Evolutionary conservation across 2,888 invertebrate genomes (phyloP).

Genomic region (Agriotes lineatus): DNA sequence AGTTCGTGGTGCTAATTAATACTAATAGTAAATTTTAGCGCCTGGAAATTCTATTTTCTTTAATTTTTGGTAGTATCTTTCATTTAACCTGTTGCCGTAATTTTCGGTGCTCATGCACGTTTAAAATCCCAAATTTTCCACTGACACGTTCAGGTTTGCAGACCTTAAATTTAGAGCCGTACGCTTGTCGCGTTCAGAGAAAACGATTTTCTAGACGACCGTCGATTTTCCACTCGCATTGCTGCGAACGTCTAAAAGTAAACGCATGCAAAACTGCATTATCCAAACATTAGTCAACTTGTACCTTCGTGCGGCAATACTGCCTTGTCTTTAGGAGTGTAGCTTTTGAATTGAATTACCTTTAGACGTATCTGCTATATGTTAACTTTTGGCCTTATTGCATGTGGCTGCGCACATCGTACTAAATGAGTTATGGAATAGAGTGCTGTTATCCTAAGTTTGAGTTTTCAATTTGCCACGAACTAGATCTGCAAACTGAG

Average conservation of each 20-base stretch:
- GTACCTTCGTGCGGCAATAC: neutral
- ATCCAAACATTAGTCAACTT: neutral
- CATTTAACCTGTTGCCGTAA: neutral
- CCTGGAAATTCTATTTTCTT: neutral
- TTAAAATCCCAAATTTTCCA: neutral
- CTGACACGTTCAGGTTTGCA: neutral
- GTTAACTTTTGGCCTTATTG: neutral
- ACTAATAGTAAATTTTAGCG: neutral
- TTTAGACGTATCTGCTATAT: neutral
- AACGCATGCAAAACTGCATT: neutral
- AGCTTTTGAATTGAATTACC: neutral
- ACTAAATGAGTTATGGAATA: neutral
- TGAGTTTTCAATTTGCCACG: neutral
- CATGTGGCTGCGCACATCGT: neutral
- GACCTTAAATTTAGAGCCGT: neutral
- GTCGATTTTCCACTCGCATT: neutral
- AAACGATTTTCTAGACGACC: neutral
- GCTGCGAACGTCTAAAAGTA: neutral
- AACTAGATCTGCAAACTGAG: neutral
- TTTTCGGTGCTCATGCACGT: too few relatives aligned
- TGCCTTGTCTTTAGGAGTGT: neutral
- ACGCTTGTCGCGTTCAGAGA: neutral
- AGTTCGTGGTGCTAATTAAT: neutral
- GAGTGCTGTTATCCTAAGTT: neutral
- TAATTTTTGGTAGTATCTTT: neutral